Evolutionary conservation across 1,140 invertebrate genomes (phyloP).

Genomic region (Potamilus streckersoni): DNA sequence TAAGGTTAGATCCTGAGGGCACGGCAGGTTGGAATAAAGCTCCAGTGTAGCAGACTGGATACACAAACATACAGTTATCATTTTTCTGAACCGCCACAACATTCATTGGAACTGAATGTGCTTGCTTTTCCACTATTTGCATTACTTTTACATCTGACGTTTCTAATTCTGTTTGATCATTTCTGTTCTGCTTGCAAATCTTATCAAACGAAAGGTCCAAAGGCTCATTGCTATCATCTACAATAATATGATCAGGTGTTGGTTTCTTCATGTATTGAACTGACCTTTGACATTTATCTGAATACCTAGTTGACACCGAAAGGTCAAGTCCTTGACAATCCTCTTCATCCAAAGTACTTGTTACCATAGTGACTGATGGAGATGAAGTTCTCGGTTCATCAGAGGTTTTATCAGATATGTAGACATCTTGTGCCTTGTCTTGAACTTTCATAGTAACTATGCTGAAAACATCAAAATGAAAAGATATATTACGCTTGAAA

Average conservation of each 20-base stretch:
- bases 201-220: background rate
- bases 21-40: no score
- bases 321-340: constrained; percentile 25
- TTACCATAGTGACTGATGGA: constrained; percentile 14
- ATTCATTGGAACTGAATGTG: no score
- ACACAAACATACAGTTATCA: no score
- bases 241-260: background rate
- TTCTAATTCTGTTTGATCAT: no score
- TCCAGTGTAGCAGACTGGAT: no score
- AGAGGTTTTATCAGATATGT: background rate
- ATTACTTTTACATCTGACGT: no score
- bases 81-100: no score
- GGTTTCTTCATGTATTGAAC: background rate
- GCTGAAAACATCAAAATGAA: background rate
- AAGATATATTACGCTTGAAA: no score
- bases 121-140: no score
- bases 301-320: constrained; percentile 6
- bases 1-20: no score
- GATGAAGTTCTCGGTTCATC: constrained; percentile 3
- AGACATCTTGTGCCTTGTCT: constrained; percentile 2
- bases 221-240: background rate
- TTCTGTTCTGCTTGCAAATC: background rate
- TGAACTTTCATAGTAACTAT: background rate
- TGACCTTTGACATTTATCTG: no score
- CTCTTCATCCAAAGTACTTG: constrained; percentile 15